Base-by-base conservation (phyloP, 2,888 invertebrate genomes). In the Pristionchus mayeri region DNA sequence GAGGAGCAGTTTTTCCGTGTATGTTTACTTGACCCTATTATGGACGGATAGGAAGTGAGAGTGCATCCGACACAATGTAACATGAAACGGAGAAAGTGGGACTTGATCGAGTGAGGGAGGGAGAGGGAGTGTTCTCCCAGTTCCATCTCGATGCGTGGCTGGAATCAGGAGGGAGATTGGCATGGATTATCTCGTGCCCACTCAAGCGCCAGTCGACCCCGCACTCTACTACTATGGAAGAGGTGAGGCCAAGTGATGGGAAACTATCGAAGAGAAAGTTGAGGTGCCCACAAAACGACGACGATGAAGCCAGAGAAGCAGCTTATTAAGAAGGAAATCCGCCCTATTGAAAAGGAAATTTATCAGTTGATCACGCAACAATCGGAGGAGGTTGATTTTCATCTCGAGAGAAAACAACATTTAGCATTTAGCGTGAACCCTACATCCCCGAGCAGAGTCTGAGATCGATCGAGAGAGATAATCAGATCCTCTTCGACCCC, bases 21-120 rank as follows among this genome's bases (percentile, higher is more conserved):
- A 11, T 50, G 40, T 76, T 76, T 76, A 52, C 76, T 48, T 76
- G 76, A 48, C 76, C 76, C 76, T 76, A 50, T 50, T 76, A 27
- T 63, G 57, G n/a, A n/a, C 34, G 76, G 76, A 52, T 48, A 52
- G 48, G 48, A 30, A 76, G 76, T 27, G 76, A 76, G 50, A 76
- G 76, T 76, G 76, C 27, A 50, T 44, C 7, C 13, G 44, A 9
- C 13, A 76, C 50, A 76, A 52, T 52, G 30, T 50, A 52, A 76
- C 76, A 76, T 6, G 48, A 48, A n/a, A n/a, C n/a, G n/a, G 71
- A 37, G 71, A 76, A 76, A 80, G 57, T 57, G 80, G 80, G 57
- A 34, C 54, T 57, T 3, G 30, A 27, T 75, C 44, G 37, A 7
- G 30, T n/a, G n/a, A 63, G n/a, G 27, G 27, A 27, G n/a, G n/a